These are phyloP conservation scores for Anas platyrhynchos DNA, from an alignment of 2,113 vertebrate genomes.

Conservation along the genomic window DNA sequence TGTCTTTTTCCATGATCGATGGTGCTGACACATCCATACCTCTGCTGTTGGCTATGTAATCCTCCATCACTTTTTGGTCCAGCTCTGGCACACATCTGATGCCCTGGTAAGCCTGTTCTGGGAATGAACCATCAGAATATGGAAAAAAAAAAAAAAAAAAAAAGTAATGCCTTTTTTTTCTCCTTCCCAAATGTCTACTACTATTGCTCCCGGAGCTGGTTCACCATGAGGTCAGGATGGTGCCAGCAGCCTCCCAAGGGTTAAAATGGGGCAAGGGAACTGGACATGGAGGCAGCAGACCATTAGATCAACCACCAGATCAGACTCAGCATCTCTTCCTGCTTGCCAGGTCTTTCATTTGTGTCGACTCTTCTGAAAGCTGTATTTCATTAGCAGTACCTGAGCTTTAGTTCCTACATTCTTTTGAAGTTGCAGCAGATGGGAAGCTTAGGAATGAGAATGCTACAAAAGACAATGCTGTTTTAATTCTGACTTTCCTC, in stretches of 20 bases:
- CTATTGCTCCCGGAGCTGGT: not conserved
- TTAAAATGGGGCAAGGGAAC: not conserved
- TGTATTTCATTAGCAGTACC: not conserved
- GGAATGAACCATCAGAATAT: not conserved
- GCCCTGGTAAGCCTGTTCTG: not conserved
- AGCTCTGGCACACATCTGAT: not conserved
- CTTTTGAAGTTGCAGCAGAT: not conserved
- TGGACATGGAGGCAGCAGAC: not conserved
- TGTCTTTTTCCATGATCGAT: not conserved
- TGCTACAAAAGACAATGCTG: not conserved
- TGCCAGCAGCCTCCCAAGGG: not conserved
- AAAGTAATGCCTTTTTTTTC: not conserved
- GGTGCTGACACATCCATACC: not conserved
- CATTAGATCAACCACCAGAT: not conserved
- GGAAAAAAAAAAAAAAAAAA: not conserved
- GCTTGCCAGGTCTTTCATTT: not conserved
- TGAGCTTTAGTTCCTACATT: not conserved
- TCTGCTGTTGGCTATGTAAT: not conserved
- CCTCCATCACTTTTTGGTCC: not conserved
- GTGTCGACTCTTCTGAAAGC: conserved; percentile 7
- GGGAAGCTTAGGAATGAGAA: not conserved
- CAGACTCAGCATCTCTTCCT: not conserved
- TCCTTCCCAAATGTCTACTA: not conserved
- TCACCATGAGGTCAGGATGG: not conserved
- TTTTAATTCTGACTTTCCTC: not conserved